Evolutionary conservation across 2,797 vertebrate genomes (phyloP), one percentile per base, ranked within the genome.

Genomic region (Arrhamphus sclerolepis): DNA sequence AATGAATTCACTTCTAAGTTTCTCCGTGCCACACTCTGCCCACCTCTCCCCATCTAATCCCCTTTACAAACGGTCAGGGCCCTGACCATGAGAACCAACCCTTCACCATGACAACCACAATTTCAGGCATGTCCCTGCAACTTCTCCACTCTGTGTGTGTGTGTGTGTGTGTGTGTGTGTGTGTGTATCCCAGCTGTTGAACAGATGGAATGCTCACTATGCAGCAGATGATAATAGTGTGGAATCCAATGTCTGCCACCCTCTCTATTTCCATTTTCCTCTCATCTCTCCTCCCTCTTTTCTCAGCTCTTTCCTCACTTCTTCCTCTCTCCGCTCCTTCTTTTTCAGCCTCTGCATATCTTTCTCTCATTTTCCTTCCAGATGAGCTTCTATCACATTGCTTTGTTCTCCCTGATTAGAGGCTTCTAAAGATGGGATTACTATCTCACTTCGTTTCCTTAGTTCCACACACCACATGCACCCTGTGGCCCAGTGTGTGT

Each of bases 151-250:
- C 1, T 74, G 50, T 64, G 47, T 73, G 65, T 65, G 60, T 69
- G 64, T 65, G 62, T 53, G 56, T 60, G 51, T 39, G 66, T 61
- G 53, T 73, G 59, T 58, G 55, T 47, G 42, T 50, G 63, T 66
- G 64, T 75, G 68, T 81, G 77, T 60, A 67, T 70, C 67, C 80
- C 93, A 94, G 93, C 93, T 95, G 93, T 91, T 85, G 87, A 92
- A 75, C 93, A 94, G 92, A 93, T 93, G 93, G 89, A 92, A 91
- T 89, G 88, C 84, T 90, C 87, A 86, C 83, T 84, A 90, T 92
- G 93, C 88, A 83, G 85, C 64, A 85, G 88, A 89, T 79, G 81
- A 91, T 90, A 85, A 91, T 87, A 72, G 82, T 60, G 67, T 29
- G 82, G 87, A 89, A 88, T 84, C 62, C 72, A 66, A 73, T 60